phyloP scores from a whole-genome alignment of 2,888 invertebrate genomes.

The Clusia tigrina region DNA sequence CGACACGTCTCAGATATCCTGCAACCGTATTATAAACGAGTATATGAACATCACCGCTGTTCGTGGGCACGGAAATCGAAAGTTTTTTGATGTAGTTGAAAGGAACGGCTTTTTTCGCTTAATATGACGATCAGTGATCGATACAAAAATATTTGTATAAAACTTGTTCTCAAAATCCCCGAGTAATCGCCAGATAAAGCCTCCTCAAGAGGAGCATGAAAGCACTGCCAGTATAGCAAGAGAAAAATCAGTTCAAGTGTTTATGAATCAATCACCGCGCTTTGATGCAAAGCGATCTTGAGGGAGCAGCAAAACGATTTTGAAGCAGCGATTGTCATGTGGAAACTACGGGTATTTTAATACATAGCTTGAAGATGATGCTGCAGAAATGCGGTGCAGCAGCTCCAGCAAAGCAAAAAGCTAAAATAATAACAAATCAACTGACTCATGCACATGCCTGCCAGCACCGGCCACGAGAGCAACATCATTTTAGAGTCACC shows the following conservation, averaged over 20 bases:
- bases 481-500: constrained; percentile 14
- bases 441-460: constrained; percentile 43
- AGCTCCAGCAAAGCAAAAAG: background rate
- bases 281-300: constrained; percentile 46
- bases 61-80: background rate
- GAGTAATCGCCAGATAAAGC: constrained; percentile 5
- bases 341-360: constrained; percentile 10
- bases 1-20: too few relatives aligned
- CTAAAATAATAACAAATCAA: background rate
- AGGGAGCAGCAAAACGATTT: background rate
- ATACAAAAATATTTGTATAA: background rate
- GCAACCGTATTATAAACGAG: too few relatives aligned
- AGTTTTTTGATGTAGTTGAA: background rate
- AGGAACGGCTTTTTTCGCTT: background rate
- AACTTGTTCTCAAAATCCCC: background rate
- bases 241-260: constrained; percentile 8
- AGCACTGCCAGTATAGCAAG: background rate
- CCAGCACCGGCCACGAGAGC: constrained; percentile 30
- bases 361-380: constrained; percentile 32
- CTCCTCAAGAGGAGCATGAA: background rate
- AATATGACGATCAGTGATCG: background rate
- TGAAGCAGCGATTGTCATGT: background rate
- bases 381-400: constrained; percentile 33
- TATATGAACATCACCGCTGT: constrained; percentile 1
- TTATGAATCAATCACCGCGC: constrained; percentile 32